Conservation (phyloP, 2,113 vertebrate species). For the Penelope pileata region DNA sequence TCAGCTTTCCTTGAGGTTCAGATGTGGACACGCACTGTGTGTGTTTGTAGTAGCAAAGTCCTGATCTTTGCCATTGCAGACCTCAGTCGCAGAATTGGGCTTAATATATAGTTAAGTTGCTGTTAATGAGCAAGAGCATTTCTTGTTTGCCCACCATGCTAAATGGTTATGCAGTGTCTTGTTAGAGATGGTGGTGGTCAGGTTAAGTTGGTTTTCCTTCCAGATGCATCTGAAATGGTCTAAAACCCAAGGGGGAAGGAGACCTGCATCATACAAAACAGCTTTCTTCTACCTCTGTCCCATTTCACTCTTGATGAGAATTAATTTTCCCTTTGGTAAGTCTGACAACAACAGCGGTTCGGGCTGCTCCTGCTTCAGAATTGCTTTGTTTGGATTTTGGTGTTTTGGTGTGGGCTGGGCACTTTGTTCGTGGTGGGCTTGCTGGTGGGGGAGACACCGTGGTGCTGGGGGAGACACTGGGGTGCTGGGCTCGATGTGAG, state of each 20-base stretch:
- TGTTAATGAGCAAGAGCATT: neutral
- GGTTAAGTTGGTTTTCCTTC: neutral
- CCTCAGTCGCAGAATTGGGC: neutral
- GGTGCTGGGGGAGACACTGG: neutral
- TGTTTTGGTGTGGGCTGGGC: neutral
- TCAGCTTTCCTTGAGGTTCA: neutral
- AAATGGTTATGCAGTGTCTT: neutral
- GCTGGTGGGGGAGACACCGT: rapidly evolving
- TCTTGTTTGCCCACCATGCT: neutral
- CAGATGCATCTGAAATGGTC: neutral
- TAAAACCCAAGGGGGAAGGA: neutral
- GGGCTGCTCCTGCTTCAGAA: neutral
- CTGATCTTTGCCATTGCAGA: neutral
- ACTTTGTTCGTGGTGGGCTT: neutral
- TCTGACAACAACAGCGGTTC: neutral
- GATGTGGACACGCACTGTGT: neutral
- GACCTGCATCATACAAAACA: neutral
- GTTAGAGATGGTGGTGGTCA: neutral
- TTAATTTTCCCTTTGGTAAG: neutral
- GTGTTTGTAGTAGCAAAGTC: neutral
- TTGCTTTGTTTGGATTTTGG: neutral
- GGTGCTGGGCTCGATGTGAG: neutral
- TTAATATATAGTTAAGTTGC: neutral
- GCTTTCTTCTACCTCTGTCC: neutral
- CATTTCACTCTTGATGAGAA: neutral